These are phyloP conservation scores for Malurus splendens DNA, from an alignment of 2,797 vertebrate genomes.

Conservation along the genomic window DNA sequence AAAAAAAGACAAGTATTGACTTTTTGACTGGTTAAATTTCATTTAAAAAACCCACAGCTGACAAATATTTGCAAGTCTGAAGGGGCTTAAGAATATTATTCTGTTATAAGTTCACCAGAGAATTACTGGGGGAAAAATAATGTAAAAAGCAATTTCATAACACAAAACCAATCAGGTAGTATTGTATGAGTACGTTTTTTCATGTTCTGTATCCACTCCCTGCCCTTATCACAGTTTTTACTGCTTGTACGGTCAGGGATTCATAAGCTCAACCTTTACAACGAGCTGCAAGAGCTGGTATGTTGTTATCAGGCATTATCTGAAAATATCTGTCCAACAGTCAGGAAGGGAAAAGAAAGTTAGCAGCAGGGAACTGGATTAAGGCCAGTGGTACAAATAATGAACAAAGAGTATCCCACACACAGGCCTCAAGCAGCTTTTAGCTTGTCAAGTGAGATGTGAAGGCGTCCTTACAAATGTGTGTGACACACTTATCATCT, in stretches of 20 bases:
- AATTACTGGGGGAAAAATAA: not conserved
- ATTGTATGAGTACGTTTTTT: not conserved
- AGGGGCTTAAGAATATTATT: not conserved
- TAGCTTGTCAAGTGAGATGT: not conserved
- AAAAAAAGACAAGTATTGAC: too few relatives aligned
- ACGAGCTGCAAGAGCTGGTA: not conserved
- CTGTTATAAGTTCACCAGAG: not conserved
- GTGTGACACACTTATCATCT: not conserved
- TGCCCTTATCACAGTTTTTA: not conserved
- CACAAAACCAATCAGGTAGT: not conserved
- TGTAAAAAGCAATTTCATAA: not conserved
- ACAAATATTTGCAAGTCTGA: conserved; percentile 8
- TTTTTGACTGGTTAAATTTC: not conserved
- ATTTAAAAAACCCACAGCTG: not conserved
- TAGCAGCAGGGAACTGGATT: conserved; percentile 18
- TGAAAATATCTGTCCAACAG: not conserved
- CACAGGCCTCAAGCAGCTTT: not conserved
- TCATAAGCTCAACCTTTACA: not conserved
- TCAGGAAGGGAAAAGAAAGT: conserved; percentile 12
- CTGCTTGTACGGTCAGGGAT: not conserved
- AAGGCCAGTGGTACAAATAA: not conserved
- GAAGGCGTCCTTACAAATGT: not conserved
- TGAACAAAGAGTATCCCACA: not conserved
- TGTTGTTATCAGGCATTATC: not conserved
- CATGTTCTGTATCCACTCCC: not conserved